Conservation (phyloP, 2,888 invertebrate genomes). For the Palloptera scutellata region DNA sequence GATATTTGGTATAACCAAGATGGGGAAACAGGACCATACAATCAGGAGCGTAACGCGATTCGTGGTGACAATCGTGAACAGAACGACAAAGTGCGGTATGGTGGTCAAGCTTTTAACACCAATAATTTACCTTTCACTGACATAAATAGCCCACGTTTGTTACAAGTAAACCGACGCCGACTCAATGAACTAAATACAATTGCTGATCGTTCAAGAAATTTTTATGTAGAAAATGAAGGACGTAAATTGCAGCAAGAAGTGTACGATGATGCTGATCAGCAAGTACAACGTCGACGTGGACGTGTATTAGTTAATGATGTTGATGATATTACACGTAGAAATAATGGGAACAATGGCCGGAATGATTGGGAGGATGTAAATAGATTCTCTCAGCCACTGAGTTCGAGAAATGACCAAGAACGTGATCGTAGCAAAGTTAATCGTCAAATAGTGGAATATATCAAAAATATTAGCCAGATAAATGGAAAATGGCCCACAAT, state of each 20-base stretch:
- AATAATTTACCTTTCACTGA: conserved; percentile 17
- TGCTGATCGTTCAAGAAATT: no score
- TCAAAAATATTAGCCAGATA: no score
- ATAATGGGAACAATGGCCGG: no score
- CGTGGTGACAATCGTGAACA: no score
- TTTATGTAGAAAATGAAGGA: no score
- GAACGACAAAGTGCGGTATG: not conserved
- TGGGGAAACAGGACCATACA: no score
- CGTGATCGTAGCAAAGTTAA: no score
- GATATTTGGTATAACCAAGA: no score
- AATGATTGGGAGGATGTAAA: conserved; percentile 33
- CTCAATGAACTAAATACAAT: not conserved
- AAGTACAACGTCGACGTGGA: conserved; percentile 1
- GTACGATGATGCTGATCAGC: no score
- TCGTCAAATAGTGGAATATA: no score
- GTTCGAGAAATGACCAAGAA: not conserved
- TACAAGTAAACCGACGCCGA: conserved; percentile 21
- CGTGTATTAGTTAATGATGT: conserved; percentile 4
- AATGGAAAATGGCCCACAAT: not conserved
- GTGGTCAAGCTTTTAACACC: not conserved
- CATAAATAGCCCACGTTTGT: conserved; percentile 16
- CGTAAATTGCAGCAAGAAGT: no score
- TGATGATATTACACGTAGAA: not conserved
- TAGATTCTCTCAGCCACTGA: not conserved
- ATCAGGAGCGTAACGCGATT: no score